Percentiles rank a stretch among this genome's conserved stretches.
These are phyloP conservation scores for Campylomormyrus tamandua DNA, from an alignment of 2,113 vertebrate species.

Conservation along the genomic window DNA sequence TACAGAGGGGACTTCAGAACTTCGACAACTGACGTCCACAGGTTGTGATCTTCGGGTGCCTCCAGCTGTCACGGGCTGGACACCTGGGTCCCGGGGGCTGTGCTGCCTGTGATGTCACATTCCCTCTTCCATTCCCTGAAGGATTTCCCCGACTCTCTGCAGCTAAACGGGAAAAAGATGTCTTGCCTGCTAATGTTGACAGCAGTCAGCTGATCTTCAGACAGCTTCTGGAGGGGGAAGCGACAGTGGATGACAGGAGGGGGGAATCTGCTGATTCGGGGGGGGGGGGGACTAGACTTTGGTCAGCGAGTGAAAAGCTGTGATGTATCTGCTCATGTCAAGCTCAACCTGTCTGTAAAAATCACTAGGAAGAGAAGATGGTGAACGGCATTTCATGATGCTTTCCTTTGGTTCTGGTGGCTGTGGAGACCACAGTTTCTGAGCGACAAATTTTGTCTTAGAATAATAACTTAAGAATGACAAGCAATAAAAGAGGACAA, in stretches of 20 bases:
- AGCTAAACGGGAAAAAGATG: neutral
- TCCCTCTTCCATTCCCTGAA: neutral
- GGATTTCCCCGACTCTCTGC: neutral
- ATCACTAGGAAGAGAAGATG: neutral
- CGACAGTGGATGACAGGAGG: neutral
- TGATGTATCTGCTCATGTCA: no score
- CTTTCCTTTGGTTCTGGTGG: neutral
- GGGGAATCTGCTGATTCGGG: neutral
- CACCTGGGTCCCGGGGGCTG: neutral
- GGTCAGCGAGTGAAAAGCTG: neutral
- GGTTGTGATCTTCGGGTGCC: neutral
- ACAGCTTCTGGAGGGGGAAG: neutral
- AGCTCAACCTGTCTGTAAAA: neutral
- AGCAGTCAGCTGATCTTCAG: neutral
- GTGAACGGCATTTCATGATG: neutral
- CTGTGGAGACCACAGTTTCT: neutral
- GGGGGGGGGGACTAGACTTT: neutral
- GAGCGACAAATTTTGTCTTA: neutral
- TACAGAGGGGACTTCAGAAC: neutral
- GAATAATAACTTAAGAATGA: neutral
- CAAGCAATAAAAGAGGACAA: neutral
- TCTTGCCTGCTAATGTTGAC: neutral
- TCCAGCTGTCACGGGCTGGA: neutral
- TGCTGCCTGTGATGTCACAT: neutral
- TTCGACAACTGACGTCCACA: neutral